These are phyloP conservation scores for Chrysolina oricalcia DNA, from an alignment of 2,888 invertebrate species.

Conservation along the genomic window DNA sequence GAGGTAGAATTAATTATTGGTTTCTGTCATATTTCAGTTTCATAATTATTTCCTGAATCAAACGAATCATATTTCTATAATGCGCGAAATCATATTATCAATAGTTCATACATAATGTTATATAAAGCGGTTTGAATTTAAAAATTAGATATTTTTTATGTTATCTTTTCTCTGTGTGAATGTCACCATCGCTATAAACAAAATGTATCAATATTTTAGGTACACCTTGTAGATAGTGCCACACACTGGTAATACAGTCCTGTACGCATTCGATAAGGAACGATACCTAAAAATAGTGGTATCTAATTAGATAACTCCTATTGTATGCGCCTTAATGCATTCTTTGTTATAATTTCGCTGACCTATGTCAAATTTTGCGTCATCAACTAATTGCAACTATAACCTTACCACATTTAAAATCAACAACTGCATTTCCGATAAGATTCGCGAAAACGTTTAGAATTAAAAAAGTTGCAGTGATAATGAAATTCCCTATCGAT, in stretches of 20 bases:
- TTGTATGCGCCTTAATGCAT: constrained; percentile 35
- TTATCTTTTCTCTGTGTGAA: background rate
- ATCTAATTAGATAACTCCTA: constrained; percentile 39
- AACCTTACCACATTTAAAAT: constrained; percentile 40
- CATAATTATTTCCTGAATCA: too few species aligned
- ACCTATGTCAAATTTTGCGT: constrained; percentile 47
- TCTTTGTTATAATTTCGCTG: constrained; percentile 37
- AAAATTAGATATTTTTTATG: too few species aligned
- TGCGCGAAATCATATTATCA: too few species aligned
- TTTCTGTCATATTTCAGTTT: too few species aligned
- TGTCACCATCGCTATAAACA: too few species aligned
- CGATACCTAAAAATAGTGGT: constrained; percentile 32
- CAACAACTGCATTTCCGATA: constrained; percentile 39
- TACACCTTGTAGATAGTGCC: too few species aligned
- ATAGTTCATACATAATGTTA: too few species aligned
- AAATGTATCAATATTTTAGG: too few species aligned
- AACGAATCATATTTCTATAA: too few species aligned
- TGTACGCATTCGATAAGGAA: background rate
- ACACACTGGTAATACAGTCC: background rate
- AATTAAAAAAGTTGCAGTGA: constrained; percentile 55
- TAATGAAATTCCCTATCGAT: constrained; percentile 66
- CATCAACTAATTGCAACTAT: constrained; percentile 35
- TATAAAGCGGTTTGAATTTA: too few species aligned
- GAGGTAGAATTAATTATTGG: too few species aligned
- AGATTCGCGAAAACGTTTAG: constrained; percentile 28